These are phyloP conservation scores for Calycopis cecrops DNA, from an alignment of 1,140 invertebrate genomes.

Conservation along the genomic window DNA sequence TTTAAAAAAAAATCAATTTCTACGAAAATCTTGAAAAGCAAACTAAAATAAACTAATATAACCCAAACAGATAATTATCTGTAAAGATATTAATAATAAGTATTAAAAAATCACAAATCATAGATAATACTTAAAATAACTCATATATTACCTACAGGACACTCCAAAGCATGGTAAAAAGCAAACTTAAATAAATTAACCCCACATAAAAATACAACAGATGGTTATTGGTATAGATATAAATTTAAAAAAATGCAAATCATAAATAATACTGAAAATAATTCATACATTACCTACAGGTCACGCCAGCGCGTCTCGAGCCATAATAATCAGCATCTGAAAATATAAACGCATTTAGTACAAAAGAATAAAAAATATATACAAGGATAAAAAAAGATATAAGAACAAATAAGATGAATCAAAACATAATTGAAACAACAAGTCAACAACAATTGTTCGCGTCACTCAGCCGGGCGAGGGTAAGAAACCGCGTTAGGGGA, in stretches of 20 bases:
- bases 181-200: no score
- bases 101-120: constrained; percentile 13
- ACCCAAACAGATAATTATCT: no score
- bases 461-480: constrained; percentile 47
- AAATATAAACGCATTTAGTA: constrained; percentile 31
- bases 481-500: constrained; percentile 48
- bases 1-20: no score
- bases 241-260: constrained; percentile 11
- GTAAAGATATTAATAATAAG: not conserved
- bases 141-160: constrained; percentile 28
- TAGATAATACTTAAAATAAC: constrained; percentile 17
- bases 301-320: not conserved
- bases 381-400: constrained; percentile 22
- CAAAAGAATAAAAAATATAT: constrained; percentile 17
- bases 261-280: constrained; percentile 17
- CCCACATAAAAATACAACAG: no score
- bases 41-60: no score
- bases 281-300: constrained; percentile 28
- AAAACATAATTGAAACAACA: constrained; percentile 63
- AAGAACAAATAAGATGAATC: constrained; percentile 32
- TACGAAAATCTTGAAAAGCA: no score
- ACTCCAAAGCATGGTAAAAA: no score
- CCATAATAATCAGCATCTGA: constrained; percentile 32
- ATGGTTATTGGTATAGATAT: not conserved
- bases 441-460: constrained; percentile 61